Conservation (phyloP, 1,140 invertebrate genomes). For the Anastrepha obliqua region DNA sequence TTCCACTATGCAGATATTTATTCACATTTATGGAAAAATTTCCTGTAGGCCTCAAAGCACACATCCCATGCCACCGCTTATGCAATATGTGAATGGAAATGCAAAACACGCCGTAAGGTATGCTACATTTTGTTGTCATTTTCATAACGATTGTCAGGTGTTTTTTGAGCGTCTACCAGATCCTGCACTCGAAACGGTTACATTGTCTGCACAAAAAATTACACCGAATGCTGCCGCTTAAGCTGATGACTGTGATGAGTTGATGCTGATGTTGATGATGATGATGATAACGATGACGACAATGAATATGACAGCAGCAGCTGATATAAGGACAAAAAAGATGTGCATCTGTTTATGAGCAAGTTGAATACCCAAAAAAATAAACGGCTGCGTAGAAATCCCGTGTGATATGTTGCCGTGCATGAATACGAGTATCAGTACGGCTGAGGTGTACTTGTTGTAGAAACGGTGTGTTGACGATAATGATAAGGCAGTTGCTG, state of each 20-base stretch:
- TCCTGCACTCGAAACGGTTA: neutral
- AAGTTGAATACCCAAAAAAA: neutral
- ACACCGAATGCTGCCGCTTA: neutral
- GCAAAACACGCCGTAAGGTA: conserved; percentile 33
- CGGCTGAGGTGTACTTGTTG: neutral
- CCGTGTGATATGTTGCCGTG: neutral
- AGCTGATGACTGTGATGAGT: conserved; percentile 23
- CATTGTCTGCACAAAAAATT: conserved; percentile 39
- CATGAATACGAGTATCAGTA: neutral
- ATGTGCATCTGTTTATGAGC: neutral
- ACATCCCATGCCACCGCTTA: neutral
- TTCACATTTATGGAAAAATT: neutral
- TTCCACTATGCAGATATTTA: too few relatives aligned
- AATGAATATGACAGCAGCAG: conserved; percentile 49
- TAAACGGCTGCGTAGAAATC: neutral
- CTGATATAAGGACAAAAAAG: conserved; percentile 10
- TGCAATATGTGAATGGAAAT: conserved; percentile 22
- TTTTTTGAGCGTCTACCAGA: conserved; percentile 14
- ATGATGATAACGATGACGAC: conserved; percentile 39
- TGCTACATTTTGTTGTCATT: conserved; percentile 53
- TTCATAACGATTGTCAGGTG: conserved; percentile 54
- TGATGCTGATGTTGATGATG: conserved; percentile 43
- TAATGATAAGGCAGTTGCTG: conserved; percentile 45
- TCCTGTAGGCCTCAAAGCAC: neutral
- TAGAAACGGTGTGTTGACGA: conserved; percentile 6